Percentiles rank a stretch among this genome's conserved stretches.
phyloP scores from a whole-genome alignment of 2,113 vertebrate species.

The Meleagris gallopavo region DNA sequence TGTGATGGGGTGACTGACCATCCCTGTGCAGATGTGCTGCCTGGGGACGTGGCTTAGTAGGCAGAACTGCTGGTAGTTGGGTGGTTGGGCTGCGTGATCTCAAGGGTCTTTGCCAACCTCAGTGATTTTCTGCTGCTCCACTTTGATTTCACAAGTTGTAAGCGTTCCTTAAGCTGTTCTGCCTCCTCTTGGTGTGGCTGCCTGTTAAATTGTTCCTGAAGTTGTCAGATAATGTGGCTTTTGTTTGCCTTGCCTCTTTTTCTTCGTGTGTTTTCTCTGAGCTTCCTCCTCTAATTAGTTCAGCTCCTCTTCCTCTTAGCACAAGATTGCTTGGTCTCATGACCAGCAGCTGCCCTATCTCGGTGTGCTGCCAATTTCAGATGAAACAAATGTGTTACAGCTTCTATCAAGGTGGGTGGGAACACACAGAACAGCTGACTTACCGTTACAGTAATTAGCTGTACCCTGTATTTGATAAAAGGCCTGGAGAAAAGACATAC shows the following conservation, averaged over 20 bases:
- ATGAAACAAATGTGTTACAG: background rate
- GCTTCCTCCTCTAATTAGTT: background rate
- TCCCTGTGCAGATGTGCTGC: too few relatives aligned
- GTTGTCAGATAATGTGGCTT: background rate
- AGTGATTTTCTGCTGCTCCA: background rate
- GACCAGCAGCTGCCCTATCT: background rate
- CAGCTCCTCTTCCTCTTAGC: background rate
- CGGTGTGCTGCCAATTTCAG: rapidly evolving
- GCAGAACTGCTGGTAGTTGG: too few relatives aligned
- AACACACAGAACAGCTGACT: background rate
- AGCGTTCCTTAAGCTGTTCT: background rate
- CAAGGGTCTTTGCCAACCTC: too few relatives aligned
- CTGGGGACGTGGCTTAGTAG: too few relatives aligned
- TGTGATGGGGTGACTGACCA: too few relatives aligned
- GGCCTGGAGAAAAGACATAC: background rate
- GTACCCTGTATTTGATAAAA: background rate
- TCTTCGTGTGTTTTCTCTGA: background rate
- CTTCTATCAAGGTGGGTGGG: background rate
- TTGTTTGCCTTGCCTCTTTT: background rate
- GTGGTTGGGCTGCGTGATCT: too few relatives aligned
- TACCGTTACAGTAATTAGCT: background rate
- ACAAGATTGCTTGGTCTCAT: background rate
- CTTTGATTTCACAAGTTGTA: background rate
- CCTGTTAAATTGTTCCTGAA: background rate
- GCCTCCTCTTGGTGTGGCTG: background rate